Conservation (phyloP, 2,888 invertebrate species). For the Abrostola tripartita region DNA sequence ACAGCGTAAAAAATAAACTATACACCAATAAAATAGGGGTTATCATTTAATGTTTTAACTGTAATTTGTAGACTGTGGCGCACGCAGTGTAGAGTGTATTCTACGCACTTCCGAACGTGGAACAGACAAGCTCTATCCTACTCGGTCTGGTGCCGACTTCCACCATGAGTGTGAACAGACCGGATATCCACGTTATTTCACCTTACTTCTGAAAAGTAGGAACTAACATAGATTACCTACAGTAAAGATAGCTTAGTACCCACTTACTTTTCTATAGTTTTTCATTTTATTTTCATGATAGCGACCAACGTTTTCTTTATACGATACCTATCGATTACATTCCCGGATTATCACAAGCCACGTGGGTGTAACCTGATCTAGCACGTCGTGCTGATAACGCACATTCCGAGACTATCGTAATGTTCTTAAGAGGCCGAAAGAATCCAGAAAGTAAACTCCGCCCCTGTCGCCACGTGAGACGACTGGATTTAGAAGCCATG, state of each 20-base stretch:
- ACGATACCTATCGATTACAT: too few species aligned
- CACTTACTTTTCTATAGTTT: too few species aligned
- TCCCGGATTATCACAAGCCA: too few species aligned
- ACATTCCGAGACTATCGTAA: too few species aligned
- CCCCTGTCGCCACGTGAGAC: too few species aligned
- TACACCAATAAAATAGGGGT: not conserved
- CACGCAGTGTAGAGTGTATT: not conserved
- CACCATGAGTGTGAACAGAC: not conserved
- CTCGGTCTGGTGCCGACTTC: not conserved
- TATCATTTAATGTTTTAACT: slow-evolving; percentile 1
- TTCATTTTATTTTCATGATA: too few species aligned
- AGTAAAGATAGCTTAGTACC: not conserved
- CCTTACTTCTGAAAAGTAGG: not conserved
- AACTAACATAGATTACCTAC: not conserved
- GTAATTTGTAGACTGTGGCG: not conserved
- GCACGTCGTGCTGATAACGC: too few species aligned
- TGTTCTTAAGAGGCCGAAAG: too few species aligned
- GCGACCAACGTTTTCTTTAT: too few species aligned
- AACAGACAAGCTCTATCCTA: slow-evolving; percentile 6
- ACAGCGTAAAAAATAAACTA: not conserved
- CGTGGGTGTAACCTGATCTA: too few species aligned
- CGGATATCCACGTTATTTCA: not conserved
- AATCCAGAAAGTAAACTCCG: too few species aligned
- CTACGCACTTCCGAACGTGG: slow-evolving; percentile 16
- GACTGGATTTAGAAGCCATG: too few species aligned